Evolutionary conservation across 2,113 vertebrate genomes (phyloP), one percentile per base, ranked within the genome.

Genomic region (Lepus europaeus): DNA sequence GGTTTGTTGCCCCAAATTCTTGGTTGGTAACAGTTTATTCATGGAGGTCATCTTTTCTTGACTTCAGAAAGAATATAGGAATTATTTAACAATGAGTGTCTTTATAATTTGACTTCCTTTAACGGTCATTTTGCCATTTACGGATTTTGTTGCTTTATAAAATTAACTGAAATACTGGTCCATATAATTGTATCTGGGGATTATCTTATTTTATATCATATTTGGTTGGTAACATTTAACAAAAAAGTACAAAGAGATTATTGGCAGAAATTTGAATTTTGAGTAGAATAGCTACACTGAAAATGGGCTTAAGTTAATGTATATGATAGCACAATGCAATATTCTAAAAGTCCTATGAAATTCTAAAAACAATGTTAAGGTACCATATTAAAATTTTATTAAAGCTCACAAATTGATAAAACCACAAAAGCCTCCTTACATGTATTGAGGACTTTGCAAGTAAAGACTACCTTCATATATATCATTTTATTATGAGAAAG

Each of bases 101-200:
- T 90, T 89, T 87, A 64, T 79, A 86, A 59, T 84, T 39, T 27
- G 64, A 49, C 93, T 96, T 87, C 22, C 33, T 89, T 89, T 95
- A 74, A 27, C 56, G 87, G 8, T 93, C 16, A 82, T 86, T 96
- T 83, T 96, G 49, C n/a, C 93, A 45, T 87, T 69, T 87, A 77
- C 2, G 93, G 36, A 73, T 78, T 83, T 88, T 93, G 49, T 63
- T 92, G 12, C 61, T 94, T 94, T 86, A 1, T 79, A 64, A 95
- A 94, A 72, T 82, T 61, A 95, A 64, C 73, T 90, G 85, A 92
- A 89, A 76, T 79, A 61, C 29, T 70, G 72, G 45, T 87, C 27
- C 68, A 51, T 82, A 36, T 95, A 81, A 20, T 63, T 78, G 68
- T 77, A 33, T 79, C 85, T 81, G 51, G 33, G 51, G 4, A 64